These are phyloP conservation scores for Mesochorus sp. DNA, from an alignment of 2,888 invertebrate genomes.

Conservation along the genomic window DNA sequence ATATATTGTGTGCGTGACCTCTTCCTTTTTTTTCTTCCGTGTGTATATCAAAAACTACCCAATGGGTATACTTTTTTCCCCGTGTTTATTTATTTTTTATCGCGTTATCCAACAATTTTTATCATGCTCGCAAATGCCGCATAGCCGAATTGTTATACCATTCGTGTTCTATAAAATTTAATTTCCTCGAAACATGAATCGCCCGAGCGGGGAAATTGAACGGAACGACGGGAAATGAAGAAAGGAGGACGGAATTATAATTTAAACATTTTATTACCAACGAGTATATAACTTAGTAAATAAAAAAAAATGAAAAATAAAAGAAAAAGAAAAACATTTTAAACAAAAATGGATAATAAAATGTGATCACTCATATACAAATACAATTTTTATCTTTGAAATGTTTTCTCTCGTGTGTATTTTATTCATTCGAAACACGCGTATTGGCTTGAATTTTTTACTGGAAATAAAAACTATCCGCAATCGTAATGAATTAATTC, in stretches of 20 bases:
- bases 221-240: neutral
- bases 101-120: conserved; percentile 23
- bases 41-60: conserved; percentile 24
- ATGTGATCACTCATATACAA: neutral
- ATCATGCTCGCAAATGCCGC: neutral
- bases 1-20: conserved; percentile 34
- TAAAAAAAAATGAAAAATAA: no score
- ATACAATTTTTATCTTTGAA: no score
- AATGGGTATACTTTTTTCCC: neutral
- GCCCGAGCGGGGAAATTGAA: neutral
- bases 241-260: neutral
- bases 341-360: no score
- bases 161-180: conserved; percentile 1
- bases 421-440: no score
- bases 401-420: no score
- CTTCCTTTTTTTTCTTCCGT: conserved; percentile 20
- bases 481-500: no score
- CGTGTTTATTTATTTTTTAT: conserved; percentile 29
- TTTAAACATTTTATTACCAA: conserved; percentile 14
- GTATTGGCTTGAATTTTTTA: no score
- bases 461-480: no score
- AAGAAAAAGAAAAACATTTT: no score
- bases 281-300: no score
- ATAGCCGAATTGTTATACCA: neutral
- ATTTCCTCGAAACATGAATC: conserved; percentile 8